These are phyloP conservation scores for Prunella fulvescens DNA, from an alignment of 2,113 vertebrate species.

Conservation along the genomic window DNA sequence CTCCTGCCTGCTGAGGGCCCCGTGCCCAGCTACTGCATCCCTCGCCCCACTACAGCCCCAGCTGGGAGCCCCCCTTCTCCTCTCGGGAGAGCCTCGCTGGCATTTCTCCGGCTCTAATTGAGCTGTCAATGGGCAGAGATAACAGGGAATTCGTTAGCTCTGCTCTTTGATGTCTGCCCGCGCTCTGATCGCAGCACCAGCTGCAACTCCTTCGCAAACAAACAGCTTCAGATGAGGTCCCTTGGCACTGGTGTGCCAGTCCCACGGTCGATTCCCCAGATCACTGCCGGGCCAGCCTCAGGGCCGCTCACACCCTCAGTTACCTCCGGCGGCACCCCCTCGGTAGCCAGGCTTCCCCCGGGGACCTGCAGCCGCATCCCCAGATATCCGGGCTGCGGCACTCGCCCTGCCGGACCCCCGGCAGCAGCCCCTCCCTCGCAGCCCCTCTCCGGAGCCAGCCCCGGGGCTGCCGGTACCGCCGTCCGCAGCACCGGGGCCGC, in stretches of 20 bases:
- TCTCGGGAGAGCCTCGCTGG: not conserved
- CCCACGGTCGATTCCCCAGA: not conserved
- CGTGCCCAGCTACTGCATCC: not conserved
- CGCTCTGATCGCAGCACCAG: not conserved
- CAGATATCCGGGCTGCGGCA: not conserved
- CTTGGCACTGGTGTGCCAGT: not conserved
- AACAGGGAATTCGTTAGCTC: not conserved
- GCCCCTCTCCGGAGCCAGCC: not conserved
- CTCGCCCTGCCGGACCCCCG: not conserved
- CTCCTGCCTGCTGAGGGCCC: not conserved
- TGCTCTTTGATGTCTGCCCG: not conserved
- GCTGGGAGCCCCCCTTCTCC: not conserved
- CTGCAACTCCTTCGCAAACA: not conserved
- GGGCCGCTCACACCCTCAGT: not conserved
- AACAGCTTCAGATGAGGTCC: not conserved
- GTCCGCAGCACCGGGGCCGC: too few relatives aligned
- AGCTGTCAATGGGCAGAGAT: constrained; percentile 41
- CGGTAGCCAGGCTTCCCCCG: not conserved
- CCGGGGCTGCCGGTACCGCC: not conserved
- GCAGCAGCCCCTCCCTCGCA: not conserved
- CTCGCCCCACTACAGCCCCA: not conserved
- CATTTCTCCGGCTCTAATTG: not conserved
- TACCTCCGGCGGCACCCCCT: not conserved
- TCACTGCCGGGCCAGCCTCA: not conserved
- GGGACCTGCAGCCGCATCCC: not conserved